A percentile compares a stretch with the other conserved stretches of the same genome.
These are phyloP conservation scores for Caenorhabditis brenneri DNA, from an alignment of 1,140 invertebrate species.

Conservation along the genomic window DNA sequence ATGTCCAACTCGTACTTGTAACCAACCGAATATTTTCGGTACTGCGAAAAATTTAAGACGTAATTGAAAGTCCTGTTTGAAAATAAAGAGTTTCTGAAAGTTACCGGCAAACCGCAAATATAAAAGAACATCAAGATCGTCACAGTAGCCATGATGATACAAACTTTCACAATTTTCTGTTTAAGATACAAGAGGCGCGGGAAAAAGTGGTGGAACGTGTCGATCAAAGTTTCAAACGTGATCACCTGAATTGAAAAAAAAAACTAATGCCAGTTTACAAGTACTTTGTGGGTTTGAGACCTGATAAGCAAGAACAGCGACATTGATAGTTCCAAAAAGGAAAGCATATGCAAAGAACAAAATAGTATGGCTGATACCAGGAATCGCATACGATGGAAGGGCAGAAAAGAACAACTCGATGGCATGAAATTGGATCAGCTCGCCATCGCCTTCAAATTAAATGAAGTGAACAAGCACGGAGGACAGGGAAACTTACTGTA, in stretches of 20 bases:
- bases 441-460: not conserved
- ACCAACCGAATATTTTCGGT: not conserved
- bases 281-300: too few relatives aligned
- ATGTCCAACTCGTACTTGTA: not conserved
- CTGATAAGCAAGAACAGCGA: constrained; percentile 1
- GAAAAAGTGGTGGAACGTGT: not conserved
- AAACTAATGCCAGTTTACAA: too few relatives aligned
- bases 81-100: not conserved
- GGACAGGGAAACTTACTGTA: not conserved
- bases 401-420: constrained; percentile 11
- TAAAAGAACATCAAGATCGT: not conserved
- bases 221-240: not conserved
- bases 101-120: not conserved
- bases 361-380: not conserved
- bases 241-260: too few relatives aligned
- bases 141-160: not conserved
- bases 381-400: not conserved
- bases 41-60: not conserved
- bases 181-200: not conserved
- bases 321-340: not conserved
- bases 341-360: not conserved
- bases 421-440: not conserved
- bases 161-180: not conserved
- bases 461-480: not conserved
- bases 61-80: too few relatives aligned